Conservation (phyloP, 2,888 invertebrate genomes). For the Plagodis dolabraria region DNA sequence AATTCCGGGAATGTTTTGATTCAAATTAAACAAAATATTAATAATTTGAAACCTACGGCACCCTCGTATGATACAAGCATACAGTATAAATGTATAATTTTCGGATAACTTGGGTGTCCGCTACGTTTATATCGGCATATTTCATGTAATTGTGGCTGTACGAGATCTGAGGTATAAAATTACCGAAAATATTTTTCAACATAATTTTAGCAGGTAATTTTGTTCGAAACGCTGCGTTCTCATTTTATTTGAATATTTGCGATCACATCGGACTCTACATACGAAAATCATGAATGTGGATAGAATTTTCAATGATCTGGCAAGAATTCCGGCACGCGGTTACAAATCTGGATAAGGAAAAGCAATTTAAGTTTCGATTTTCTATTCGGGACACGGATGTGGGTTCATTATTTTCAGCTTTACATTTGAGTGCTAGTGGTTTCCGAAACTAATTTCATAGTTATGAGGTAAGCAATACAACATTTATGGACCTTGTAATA, state of each 20-base stretch:
- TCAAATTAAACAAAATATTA: slow-evolving; percentile 31
- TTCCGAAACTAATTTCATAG: slow-evolving; percentile 16
- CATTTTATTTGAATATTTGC: slow-evolving; percentile 24
- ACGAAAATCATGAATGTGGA: slow-evolving; percentile 32
- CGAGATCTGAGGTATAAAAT: slow-evolving; percentile 11
- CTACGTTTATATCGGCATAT: slow-evolving; percentile 6
- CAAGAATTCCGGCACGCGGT: slow-evolving; percentile 23
- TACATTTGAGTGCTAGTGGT: slow-evolving; percentile 19
- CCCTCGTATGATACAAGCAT: slow-evolving; percentile 9
- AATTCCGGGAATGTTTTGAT: slow-evolving; percentile 16
- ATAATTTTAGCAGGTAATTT: neutral
- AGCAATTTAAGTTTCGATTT: slow-evolving; percentile 26
- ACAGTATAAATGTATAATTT: slow-evolving; percentile 16
- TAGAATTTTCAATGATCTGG: slow-evolving; percentile 32
- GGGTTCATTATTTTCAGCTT: slow-evolving; percentile 20
- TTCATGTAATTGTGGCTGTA: slow-evolving; percentile 12
- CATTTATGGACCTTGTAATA: too few species aligned
- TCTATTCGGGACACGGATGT: slow-evolving; percentile 21
- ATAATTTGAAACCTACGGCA: slow-evolving; percentile 26
- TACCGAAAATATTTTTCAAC: slow-evolving; percentile 3
- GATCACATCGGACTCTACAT: slow-evolving; percentile 24
- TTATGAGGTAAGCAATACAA: slow-evolving; percentile 1
- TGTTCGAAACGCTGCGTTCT: slow-evolving; percentile 14
- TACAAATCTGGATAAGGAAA: slow-evolving; percentile 23
- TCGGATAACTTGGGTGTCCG: slow-evolving; percentile 11